phyloP scores from a whole-genome alignment of 2,113 vertebrate genomes.

The Leptodactylus fuscus region DNA sequence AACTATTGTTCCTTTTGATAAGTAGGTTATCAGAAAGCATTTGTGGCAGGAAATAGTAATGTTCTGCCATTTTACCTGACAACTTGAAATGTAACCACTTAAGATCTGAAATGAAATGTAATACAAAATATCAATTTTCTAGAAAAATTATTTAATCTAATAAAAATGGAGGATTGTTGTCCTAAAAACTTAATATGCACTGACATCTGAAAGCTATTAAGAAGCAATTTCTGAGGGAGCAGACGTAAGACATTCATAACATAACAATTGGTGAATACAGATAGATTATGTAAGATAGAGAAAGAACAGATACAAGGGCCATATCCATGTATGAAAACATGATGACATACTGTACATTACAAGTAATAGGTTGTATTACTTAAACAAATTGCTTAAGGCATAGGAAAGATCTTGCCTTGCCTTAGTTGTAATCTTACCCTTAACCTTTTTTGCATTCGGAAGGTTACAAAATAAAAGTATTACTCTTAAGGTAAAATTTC shows the following conservation, averaged over 20 bases:
- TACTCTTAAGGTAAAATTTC: neutral
- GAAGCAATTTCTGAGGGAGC: conserved; percentile 33
- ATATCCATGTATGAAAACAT: conserved; percentile 49
- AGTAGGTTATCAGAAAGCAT: conserved; percentile 42
- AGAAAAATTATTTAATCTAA: conserved; percentile 61
- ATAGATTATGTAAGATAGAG: conserved; percentile 58
- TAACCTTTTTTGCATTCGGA: neutral
- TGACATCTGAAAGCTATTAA: conserved; percentile 61
- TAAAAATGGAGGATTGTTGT: conserved; percentile 55
- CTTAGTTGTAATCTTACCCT: conserved; percentile 23
- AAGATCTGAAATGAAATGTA: conserved; percentile 54
- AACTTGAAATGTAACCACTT: conserved; percentile 53
- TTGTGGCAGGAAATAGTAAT: conserved; percentile 35
- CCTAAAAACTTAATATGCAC: conserved; percentile 55
- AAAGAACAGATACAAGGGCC: conserved; percentile 49
- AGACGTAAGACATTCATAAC: conserved; percentile 58
- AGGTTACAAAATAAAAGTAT: conserved; percentile 12
- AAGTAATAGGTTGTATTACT: conserved; percentile 42
- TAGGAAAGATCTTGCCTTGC: neutral
- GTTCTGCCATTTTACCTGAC: conserved; percentile 57
- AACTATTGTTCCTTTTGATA: conserved; percentile 21
- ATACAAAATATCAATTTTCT: conserved; percentile 59
- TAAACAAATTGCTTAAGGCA: conserved; percentile 57
- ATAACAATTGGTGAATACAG: conserved; percentile 54
- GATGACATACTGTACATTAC: conserved; percentile 51